These are phyloP conservation scores for Orchestia grillus DNA, from an alignment of 1,140 invertebrate genomes.

Conservation along the genomic window DNA sequence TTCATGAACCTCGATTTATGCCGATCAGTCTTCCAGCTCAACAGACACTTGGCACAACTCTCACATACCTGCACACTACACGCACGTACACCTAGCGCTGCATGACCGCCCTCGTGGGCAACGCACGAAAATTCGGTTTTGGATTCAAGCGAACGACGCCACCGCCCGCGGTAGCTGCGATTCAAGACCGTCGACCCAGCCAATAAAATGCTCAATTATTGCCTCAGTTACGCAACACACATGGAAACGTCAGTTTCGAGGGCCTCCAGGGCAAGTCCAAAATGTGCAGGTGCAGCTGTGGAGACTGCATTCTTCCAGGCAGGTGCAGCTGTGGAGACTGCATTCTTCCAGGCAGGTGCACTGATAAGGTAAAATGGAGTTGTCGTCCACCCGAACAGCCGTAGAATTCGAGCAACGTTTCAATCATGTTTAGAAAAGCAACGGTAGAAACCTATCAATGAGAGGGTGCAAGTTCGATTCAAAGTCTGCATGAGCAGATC, in stretches of 20 bases:
- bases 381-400: too few relatives aligned
- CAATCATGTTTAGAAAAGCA: too few relatives aligned
- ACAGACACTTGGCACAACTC: background rate
- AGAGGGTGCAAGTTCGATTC: too few relatives aligned
- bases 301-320: background rate
- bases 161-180: background rate
- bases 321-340: too few relatives aligned
- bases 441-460: too few relatives aligned
- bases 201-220: background rate
- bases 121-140: background rate
- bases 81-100: background rate
- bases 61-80: background rate
- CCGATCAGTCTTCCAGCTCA: too few relatives aligned
- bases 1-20: background rate
- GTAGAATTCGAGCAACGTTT: too few relatives aligned
- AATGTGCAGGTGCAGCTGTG: too few relatives aligned
- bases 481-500: too few relatives aligned
- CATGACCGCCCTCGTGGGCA: background rate
- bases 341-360: background rate
- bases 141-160: background rate
- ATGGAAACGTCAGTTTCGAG: background rate
- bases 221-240: background rate
- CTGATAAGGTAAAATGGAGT: too few relatives aligned
- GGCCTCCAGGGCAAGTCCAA: background rate
- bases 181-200: background rate